phyloP scores from a whole-genome alignment of 2,888 invertebrate genomes.

The Coleophora deauratella region DNA sequence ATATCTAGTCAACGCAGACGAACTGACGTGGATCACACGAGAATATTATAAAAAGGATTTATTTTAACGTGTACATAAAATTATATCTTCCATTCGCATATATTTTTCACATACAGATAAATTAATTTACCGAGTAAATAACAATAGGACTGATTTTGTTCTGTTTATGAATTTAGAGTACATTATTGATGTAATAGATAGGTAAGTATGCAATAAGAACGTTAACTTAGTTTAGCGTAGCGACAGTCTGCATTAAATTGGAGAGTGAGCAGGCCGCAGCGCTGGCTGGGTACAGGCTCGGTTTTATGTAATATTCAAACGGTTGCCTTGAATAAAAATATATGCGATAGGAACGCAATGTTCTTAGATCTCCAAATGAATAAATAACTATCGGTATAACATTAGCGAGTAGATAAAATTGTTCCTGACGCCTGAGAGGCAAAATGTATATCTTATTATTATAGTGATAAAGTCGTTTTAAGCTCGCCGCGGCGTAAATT shows the following conservation, averaged over 20 bases:
- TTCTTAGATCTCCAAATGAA: conserved; percentile 54
- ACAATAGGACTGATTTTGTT: conserved; percentile 6
- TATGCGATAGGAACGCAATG: conserved; percentile 57
- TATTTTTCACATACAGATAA: conserved; percentile 47
- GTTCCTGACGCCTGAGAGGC: conserved; percentile 73
- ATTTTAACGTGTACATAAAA: conserved; percentile 54
- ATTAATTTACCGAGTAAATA: conserved; percentile 12
- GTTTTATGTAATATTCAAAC: neutral
- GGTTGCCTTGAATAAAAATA: no score
- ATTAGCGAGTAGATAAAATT: conserved; percentile 70
- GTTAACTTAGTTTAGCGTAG: no score
- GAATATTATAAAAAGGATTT: conserved; percentile 32
- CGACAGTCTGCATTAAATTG: no score
- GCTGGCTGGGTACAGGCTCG: no score
- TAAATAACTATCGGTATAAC: conserved; percentile 54
- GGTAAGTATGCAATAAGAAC: no score
- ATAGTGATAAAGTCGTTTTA: conserved; percentile 46
- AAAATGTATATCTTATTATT: conserved; percentile 62
- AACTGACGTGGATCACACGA: conserved; percentile 24
- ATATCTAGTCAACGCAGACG: conserved; percentile 71
- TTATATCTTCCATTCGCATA: conserved; percentile 58
- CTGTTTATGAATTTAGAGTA: neutral
- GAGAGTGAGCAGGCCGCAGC: no score
- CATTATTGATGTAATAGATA: no score
- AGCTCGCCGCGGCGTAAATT: conserved; percentile 53